Base-by-base conservation (phyloP, 2,113 vertebrate species). In the Oryzias woworae region DNA sequence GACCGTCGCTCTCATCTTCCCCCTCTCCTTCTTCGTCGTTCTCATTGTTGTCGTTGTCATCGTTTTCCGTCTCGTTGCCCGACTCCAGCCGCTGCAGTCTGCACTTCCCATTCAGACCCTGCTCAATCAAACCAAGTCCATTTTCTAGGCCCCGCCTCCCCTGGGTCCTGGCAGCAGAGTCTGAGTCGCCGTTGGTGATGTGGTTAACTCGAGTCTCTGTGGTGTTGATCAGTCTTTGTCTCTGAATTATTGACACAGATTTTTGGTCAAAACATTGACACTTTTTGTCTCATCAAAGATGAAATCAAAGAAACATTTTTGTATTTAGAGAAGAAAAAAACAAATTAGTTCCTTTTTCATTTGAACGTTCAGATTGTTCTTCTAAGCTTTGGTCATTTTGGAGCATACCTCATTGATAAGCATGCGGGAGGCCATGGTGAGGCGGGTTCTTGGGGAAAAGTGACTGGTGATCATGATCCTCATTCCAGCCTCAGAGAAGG, bases 401-500 rank as follows among this genome's bases (percentile, higher is more conserved):
- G 26, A 28, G 26, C 26, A 1, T 90, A 95, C 50, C 95, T 91
- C 71, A 91, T 85, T 98, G 88, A 99, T 99, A 59, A 99, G 84
- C 96, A 99, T 96, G n/a, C 97, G 94, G 22, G 96, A 98, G 68
- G 97, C 97, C 97, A 99, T 99, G 75, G 96, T 96, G 75, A 99
- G 96, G n/a, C 97, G 92, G 50, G 97, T 99, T 77, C 95, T 94
- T 14, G 97, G 96, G 42, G 95, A 96, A 63, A 99, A 99, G 83
- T 99, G 97, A 75, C 93, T 98, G 54, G 97, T 98, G 89, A 99
- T 99, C 97, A 99, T 99, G 88, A 99, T 97, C 75, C 97, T 93
- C 85, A 99, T 94, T 24, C 97, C 95, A 26, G 97, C 97, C 87
- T 99, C 97, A 0, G 96, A 98, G 89, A 99, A 99, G 4, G 95